phyloP scores from a whole-genome alignment of 2,888 invertebrate species.

The Epiblema foenella region DNA sequence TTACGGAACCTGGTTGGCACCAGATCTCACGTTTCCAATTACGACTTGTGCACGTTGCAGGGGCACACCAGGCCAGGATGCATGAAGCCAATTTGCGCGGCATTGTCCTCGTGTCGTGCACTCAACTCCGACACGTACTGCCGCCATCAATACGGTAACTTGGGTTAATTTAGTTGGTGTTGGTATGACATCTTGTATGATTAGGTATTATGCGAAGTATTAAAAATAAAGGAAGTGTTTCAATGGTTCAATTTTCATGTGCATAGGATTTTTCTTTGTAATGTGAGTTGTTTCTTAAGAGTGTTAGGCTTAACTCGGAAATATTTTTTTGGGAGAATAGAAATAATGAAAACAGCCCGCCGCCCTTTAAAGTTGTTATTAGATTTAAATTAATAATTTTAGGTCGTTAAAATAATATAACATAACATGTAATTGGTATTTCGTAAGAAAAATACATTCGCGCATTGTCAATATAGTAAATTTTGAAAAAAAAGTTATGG shows the following conservation, averaged over 20 bases:
- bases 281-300: too few relatives aligned
- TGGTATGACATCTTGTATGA: neutral
- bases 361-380: too few relatives aligned
- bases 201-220: neutral
- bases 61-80: conserved; percentile 45
- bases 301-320: too few relatives aligned
- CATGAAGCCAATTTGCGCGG: conserved; percentile 66
- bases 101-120: conserved; percentile 54
- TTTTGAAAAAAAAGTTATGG: too few relatives aligned
- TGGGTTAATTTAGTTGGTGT: neutral
- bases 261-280: too few relatives aligned
- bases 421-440: too few relatives aligned
- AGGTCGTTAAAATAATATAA: too few relatives aligned
- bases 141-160: conserved; percentile 2
- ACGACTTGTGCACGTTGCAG: neutral
- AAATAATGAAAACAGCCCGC: too few relatives aligned
- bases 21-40: conserved; percentile 1
- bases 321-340: too few relatives aligned
- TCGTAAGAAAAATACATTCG: too few relatives aligned
- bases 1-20: neutral
- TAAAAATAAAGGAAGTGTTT: neutral
- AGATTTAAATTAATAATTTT: too few relatives aligned
- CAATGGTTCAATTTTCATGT: neutral
- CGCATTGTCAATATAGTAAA: too few relatives aligned
- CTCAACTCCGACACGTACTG: neutral